These are phyloP conservation scores for Philopedon plagiatum DNA, from an alignment of 2,888 invertebrate genomes.

Conservation along the genomic window DNA sequence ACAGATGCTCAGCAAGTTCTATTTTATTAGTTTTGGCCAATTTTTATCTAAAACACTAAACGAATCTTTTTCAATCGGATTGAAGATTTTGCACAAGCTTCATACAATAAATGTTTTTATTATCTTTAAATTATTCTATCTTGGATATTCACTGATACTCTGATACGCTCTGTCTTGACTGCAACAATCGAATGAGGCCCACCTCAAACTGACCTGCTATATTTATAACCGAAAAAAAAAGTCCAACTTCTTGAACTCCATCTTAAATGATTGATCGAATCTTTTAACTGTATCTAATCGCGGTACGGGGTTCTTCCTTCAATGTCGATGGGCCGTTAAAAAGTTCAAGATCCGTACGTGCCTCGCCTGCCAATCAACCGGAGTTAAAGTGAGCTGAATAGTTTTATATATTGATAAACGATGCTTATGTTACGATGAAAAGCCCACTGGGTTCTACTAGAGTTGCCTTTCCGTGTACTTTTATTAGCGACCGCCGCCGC, in stretches of 20 bases:
- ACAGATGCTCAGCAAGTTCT: too few species aligned
- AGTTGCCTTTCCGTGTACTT: conserved; percentile 31
- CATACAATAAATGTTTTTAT: too few species aligned
- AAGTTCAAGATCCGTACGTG: conserved; percentile 56
- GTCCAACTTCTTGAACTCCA: neutral
- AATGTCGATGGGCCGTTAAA: conserved; percentile 55
- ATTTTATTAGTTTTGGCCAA: too few species aligned
- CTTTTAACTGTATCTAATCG: conserved; percentile 31
- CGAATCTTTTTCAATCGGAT: too few species aligned
- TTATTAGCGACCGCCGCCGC: neutral
- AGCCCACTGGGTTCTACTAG: conserved; percentile 50
- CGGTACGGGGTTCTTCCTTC: neutral
- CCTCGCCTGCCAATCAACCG: conserved; percentile 61
- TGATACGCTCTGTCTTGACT: too few species aligned
- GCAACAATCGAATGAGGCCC: too few species aligned
- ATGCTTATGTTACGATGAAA: conserved; percentile 55
- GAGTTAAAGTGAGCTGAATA: conserved; percentile 56
- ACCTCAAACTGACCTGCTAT: too few species aligned
- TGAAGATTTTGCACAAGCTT: too few species aligned
- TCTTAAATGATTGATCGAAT: neutral
- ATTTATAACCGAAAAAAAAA: neutral
- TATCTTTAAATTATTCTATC: too few species aligned
- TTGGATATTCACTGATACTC: too few species aligned
- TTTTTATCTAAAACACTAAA: too few species aligned
- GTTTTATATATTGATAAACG: conserved; percentile 60